These are phyloP conservation scores for Pitta sordida DNA, from an alignment of 2,113 vertebrate species.

Conservation along the genomic window DNA sequence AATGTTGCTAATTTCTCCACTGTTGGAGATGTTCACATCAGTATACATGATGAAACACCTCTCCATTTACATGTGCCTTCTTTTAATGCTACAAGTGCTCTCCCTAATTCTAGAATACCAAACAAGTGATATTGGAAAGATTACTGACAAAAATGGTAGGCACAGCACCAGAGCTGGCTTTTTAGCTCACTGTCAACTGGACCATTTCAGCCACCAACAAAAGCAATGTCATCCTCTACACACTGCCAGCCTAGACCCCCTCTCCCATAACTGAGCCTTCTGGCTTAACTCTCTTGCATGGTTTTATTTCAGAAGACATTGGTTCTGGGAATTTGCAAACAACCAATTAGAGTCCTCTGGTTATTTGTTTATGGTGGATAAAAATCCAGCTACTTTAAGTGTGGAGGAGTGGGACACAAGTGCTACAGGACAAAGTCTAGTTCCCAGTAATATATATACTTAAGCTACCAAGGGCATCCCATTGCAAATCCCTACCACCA, in stretches of 20 bases:
- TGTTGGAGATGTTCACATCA: background rate
- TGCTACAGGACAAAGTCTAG: background rate
- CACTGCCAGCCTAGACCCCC: background rate
- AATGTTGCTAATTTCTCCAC: background rate
- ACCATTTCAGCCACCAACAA: constrained; percentile 13
- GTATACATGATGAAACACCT: background rate
- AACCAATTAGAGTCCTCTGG: background rate
- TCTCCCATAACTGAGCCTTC: background rate
- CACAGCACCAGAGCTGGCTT: background rate
- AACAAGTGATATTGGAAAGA: background rate
- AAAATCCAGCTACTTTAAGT: background rate
- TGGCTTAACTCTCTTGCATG: background rate
- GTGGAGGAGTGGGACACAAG: background rate
- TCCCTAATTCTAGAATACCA: background rate
- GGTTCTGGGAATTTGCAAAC: background rate
- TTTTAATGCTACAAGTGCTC: background rate
- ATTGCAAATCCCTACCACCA: constrained; percentile 45
- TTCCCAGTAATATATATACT: background rate
- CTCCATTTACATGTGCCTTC: background rate
- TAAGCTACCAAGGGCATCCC: constrained; percentile 20
- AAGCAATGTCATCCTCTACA: background rate
- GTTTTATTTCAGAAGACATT: background rate
- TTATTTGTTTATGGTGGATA: background rate
- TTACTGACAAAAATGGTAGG: background rate
- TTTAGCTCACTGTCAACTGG: constrained; percentile 27